Evolutionary conservation across 2,113 vertebrate species (phyloP), one percentile per base, ranked within the genome.

Genomic region (Peromyscus californicus): DNA sequence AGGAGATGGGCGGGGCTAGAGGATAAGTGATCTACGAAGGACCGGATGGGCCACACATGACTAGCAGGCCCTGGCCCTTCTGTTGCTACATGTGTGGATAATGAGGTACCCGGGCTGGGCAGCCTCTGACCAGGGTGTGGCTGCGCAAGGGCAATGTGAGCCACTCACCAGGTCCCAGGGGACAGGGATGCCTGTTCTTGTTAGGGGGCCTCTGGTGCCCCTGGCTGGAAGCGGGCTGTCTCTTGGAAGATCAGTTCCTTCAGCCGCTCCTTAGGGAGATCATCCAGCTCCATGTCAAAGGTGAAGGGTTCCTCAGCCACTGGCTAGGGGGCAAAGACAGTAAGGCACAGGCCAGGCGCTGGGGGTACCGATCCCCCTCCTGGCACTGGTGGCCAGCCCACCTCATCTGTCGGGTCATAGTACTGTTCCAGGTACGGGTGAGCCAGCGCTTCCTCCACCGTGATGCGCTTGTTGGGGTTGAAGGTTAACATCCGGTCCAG

Each of bases 361-460:
- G 11, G 80, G 39, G 39, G 39, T 0, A 2, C 59, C n/a, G 0
- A 31, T 36, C n/a, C 39, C 11, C n/a, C 72, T 33, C 1, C 61
- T 85, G 45, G 69, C 86, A 31, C 75, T 42, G 61, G 72, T 3
- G 31, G 31, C 42, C 33, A 70, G 63, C 93, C n/a, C 97, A 99
- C 99, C 99, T 99, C 99, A 96, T 99, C 99, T 26, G 99, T 98
- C 29, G 99, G 99, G 85, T 99, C 99, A 3, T 99, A 99, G 99
- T 99, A 99, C 99, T 99, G 99, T 96, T 99, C 99, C 98, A 99
- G 98, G 98, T 99, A 99, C 90, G 99, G 99, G 93, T 99, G 99
- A 87, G 99, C 99, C 98, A 99, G 98, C 0, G 99, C 99, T 93
- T 99, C 99, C 94, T 99, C 99, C 78, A 99, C 99, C 2, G 98